Percentiles rank a stretch among this genome's conserved stretches.
Evolutionary conservation across 2,888 invertebrate genomes (phyloP).

Genomic region (Artemia sinica): DNA sequence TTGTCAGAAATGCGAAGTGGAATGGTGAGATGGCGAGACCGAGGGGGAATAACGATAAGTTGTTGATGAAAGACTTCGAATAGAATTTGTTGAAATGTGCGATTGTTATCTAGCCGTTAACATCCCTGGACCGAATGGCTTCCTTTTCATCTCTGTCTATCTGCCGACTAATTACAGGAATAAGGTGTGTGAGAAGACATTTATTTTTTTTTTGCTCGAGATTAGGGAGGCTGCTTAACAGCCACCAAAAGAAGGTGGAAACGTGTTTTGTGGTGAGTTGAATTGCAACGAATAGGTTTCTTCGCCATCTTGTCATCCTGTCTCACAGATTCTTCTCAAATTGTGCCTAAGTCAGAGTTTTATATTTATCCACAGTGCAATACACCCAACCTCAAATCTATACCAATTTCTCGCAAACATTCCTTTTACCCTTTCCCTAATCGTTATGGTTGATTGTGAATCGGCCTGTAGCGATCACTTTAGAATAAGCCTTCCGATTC

Average conservation of each 20-base stretch:
- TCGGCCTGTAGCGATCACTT: not conserved
- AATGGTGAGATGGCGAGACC: not conserved
- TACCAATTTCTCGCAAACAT: not conserved
- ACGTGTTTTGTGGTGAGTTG: not conserved
- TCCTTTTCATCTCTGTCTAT: conserved; percentile 2
- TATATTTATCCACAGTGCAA: conserved; percentile 5
- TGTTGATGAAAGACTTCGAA: not conserved
- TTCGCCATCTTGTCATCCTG: not conserved
- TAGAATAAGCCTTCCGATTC: not conserved
- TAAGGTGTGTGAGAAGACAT: not conserved
- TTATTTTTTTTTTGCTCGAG: not conserved
- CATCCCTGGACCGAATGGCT: not conserved
- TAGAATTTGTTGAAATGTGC: conserved; percentile 2
- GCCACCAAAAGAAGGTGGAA: not conserved
- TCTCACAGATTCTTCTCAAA: not conserved
- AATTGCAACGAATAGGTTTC: not conserved
- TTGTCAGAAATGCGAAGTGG: not conserved
- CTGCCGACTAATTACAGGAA: not conserved
- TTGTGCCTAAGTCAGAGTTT: not conserved
- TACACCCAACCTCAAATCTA: not conserved
- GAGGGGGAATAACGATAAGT: conserved; percentile 7
- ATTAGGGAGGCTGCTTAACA: not conserved
- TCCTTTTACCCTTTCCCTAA: not conserved
- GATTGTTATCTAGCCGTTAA: conserved; percentile 1
- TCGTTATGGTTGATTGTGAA: conserved; percentile 8